These are phyloP conservation scores for Melanocharis versteri DNA, from an alignment of 2,113 vertebrate species.

Conservation along the genomic window DNA sequence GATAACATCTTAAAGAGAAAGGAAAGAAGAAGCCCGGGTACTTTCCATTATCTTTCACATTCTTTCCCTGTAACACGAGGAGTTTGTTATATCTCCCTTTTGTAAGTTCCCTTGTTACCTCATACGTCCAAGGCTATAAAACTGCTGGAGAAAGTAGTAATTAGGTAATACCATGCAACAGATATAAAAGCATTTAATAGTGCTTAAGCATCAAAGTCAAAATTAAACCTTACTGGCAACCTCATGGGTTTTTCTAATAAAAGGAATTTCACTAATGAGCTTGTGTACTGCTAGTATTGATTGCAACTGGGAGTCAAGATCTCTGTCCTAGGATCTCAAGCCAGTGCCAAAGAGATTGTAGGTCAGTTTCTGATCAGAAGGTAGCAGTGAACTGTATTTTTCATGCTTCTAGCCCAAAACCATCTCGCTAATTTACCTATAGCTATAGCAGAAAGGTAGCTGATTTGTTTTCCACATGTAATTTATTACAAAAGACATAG, in stretches of 20 bases:
- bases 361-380: background rate
- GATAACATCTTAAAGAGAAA: background rate
- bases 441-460: background rate
- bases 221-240: background rate
- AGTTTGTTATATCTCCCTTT: background rate
- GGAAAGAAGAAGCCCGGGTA: background rate
- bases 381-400: background rate
- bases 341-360: background rate
- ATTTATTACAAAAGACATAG: background rate
- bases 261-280: background rate
- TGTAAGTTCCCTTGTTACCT: background rate
- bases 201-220: background rate
- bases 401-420: background rate
- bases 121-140: background rate
- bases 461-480: background rate
- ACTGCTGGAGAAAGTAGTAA: background rate
- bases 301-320: background rate
- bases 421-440: background rate
- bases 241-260: background rate
- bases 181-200: constrained; percentile 11
- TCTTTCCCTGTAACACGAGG: background rate
- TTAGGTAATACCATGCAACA: background rate
- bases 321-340: background rate
- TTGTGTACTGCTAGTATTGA: background rate
- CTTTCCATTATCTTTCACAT: background rate